phyloP scores from a whole-genome alignment of 1,140 invertebrate species.

The Fopius arisanus region DNA sequence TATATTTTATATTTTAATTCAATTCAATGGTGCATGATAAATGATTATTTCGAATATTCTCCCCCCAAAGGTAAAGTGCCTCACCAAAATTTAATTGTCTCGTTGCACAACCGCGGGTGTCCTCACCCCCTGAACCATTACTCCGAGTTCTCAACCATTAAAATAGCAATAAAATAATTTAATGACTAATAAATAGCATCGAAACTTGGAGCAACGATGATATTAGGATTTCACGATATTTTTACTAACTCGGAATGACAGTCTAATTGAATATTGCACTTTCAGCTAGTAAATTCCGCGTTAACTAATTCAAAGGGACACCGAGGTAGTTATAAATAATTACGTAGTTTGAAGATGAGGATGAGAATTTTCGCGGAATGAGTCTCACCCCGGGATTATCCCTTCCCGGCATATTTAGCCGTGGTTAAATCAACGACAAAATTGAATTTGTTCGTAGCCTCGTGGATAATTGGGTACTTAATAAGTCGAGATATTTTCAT shows the following conservation, averaged over 20 bases:
- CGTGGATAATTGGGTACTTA: background rate
- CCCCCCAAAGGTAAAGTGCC: no score
- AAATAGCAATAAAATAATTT: background rate
- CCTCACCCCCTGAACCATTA: no score
- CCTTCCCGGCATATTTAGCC: background rate
- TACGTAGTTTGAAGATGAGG: background rate
- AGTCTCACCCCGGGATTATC: background rate
- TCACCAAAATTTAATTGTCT: no score
- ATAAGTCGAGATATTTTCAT: slow-evolving; percentile 3
- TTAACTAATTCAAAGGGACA: background rate
- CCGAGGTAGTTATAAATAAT: slow-evolving; percentile 3
- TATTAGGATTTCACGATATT: background rate
- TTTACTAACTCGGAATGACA: background rate
- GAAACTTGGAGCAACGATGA: background rate
- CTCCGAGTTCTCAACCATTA: no score
- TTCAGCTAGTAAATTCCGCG: background rate
- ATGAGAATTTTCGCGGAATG: background rate
- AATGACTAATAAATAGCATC: background rate
- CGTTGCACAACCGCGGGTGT: no score
- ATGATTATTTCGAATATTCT: no score
- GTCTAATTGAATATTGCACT: background rate
- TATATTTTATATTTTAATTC: no score
- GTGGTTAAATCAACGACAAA: background rate
- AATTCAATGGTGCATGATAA: no score
- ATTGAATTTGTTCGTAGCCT: background rate